phyloP scores from a whole-genome alignment of 1,140 invertebrate genomes.

The Nasonia giraulti region DNA sequence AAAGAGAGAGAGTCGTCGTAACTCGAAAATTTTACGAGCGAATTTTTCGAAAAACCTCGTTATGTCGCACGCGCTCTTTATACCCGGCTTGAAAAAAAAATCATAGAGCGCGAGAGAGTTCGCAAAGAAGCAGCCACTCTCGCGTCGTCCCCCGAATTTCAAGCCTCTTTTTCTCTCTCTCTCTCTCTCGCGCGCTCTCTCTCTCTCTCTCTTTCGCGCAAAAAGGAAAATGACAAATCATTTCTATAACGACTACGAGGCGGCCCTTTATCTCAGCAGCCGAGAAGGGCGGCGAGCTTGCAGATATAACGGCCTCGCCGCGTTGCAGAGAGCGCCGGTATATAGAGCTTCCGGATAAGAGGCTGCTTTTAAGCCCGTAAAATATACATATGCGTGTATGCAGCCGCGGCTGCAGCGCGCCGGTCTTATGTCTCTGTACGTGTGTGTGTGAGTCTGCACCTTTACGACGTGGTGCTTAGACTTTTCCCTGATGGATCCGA shows the following conservation, averaged over 20 bases:
- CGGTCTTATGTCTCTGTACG: constrained; percentile 4
- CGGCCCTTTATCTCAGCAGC: neutral
- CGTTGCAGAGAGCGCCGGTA: neutral
- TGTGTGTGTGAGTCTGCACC: constrained; percentile 32
- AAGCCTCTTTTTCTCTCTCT: too few species aligned
- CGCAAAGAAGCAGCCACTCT: neutral
- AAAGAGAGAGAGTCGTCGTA: too few species aligned
- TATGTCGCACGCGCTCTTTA: too few species aligned
- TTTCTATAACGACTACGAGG: neutral
- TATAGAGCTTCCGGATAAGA: constrained; percentile 49
- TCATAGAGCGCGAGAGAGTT: neutral
- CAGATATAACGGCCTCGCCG: neutral
- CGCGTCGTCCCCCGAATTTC: neutral
- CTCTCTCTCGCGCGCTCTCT: too few species aligned
- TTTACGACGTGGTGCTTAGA: constrained; percentile 30
- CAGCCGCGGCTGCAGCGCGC: constrained; percentile 8
- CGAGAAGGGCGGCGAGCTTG: neutral
- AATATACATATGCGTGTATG: constrained; percentile 50
- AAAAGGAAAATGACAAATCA: constrained; percentile 36
- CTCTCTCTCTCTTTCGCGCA: neutral
- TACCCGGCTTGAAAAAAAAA: neutral
- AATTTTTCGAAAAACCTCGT: neutral
- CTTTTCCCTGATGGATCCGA: constrained; percentile 41
- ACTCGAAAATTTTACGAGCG: neutral
- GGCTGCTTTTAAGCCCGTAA: constrained; percentile 59